These are phyloP conservation scores for Sussaba pulchella DNA, from an alignment of 2,888 invertebrate species.

Conservation along the genomic window DNA sequence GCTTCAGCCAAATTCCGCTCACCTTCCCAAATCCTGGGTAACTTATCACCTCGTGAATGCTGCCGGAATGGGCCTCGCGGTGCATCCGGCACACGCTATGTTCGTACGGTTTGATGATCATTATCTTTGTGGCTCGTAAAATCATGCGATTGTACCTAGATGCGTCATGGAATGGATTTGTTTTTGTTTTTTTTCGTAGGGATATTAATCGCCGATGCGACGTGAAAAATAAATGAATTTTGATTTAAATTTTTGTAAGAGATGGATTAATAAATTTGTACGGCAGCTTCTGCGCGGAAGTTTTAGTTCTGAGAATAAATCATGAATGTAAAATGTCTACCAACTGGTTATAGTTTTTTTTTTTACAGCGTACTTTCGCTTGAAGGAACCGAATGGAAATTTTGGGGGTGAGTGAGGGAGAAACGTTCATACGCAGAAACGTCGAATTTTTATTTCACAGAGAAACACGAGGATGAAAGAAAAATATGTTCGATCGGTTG, in stretches of 20 bases:
- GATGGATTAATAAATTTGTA: too few relatives aligned
- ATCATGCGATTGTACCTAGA: conserved; percentile 25
- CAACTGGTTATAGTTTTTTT: too few relatives aligned
- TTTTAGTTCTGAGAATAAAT: too few relatives aligned
- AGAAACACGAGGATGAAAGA: conserved; percentile 21
- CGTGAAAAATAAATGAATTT: not conserved
- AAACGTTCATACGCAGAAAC: conserved; percentile 5
- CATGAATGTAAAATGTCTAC: too few relatives aligned
- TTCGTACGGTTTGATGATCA: conserved; percentile 57
- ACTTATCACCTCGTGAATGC: conserved; percentile 70
- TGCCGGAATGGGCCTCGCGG: conserved; percentile 47
- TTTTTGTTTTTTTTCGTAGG: too few relatives aligned
- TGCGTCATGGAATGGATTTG: too few relatives aligned
- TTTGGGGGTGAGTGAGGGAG: conserved; percentile 5
- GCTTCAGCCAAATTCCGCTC: conserved; percentile 77
- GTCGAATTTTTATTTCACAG: not conserved
- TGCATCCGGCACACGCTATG: conserved; percentile 51
- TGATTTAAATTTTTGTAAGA: too few relatives aligned
- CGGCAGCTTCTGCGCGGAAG: too few relatives aligned
- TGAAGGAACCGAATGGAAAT: not conserved
- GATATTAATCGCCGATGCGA: not conserved
- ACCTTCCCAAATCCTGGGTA: conserved; percentile 72
- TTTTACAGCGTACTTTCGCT: not conserved
- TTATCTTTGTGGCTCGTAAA: conserved; percentile 62
- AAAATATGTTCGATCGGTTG: conserved; percentile 45